These are phyloP conservation scores for Drosophila oshimai DNA, from an alignment of 1,140 invertebrate genomes.

Conservation along the genomic window DNA sequence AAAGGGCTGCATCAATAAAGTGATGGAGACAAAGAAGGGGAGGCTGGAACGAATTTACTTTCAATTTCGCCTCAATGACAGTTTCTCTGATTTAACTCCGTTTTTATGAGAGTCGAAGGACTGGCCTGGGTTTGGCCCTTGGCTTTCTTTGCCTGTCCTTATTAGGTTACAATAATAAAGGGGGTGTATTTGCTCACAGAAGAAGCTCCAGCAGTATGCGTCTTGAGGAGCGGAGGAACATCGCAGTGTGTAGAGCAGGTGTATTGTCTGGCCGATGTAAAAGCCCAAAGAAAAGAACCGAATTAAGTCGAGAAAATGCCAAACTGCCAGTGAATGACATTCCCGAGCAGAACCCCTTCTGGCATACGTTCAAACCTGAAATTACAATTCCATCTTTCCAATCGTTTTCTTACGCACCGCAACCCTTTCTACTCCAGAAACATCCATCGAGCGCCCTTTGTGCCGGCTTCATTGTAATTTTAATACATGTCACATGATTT, in stretches of 20 bases:
- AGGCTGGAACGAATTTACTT: conserved; percentile 43
- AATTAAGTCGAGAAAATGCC: conserved; percentile 49
- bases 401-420: neutral
- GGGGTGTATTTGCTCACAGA: conserved; percentile 31
- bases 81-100: conserved; percentile 54
- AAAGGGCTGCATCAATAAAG: conserved; percentile 38
- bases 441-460: conserved; percentile 14
- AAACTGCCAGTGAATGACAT: conserved; percentile 26
- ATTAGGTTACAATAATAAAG: conserved; percentile 61
- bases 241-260: conserved; percentile 33
- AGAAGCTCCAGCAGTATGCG: neutral
- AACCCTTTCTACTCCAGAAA: neutral
- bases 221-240: neutral
- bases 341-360: conserved; percentile 4
- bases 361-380: conserved; percentile 33
- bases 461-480: conserved; percentile 38
- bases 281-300: conserved; percentile 31
- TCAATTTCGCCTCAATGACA: conserved; percentile 52
- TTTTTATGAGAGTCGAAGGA: conserved; percentile 38
- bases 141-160: conserved; percentile 25
- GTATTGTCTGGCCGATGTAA: conserved; percentile 37
- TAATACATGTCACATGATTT: conserved; percentile 49
- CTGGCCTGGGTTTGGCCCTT: neutral
- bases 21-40: neutral
- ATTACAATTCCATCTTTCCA: conserved; percentile 29